Conservation (phyloP, 2,797 vertebrate genomes). For the Periparus ater region DNA sequence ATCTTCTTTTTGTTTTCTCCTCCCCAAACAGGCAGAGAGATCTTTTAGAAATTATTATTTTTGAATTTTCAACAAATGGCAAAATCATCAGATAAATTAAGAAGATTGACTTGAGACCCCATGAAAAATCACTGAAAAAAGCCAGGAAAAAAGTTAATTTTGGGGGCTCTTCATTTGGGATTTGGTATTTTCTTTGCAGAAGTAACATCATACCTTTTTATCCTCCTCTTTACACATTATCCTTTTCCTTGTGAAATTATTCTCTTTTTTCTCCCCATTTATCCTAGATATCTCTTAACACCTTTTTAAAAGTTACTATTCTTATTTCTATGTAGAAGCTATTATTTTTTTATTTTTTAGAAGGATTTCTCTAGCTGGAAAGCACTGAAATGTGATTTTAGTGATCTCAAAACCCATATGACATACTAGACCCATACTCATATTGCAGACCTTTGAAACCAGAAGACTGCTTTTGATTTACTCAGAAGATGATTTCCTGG, state of each 20-base stretch:
- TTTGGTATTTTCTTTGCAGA: not conserved
- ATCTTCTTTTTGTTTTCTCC: not conserved
- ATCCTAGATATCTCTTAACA: not conserved
- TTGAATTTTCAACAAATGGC: not conserved
- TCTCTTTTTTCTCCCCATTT: fast-evolving
- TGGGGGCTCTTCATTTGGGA: not conserved
- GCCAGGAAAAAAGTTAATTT: fast-evolving
- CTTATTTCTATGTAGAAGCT: not conserved
- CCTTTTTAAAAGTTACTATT: not conserved
- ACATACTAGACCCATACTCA: not conserved
- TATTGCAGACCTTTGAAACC: not conserved
- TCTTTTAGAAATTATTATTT: not conserved
- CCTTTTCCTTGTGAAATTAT: not conserved
- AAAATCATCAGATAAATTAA: not conserved
- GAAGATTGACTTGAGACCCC: not conserved
- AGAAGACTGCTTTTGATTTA: not conserved
- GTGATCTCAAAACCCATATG: not conserved
- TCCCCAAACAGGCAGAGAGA: not conserved
- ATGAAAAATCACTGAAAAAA: not conserved
- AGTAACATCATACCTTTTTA: not conserved
- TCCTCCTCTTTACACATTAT: not conserved
- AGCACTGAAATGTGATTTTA: not conserved
- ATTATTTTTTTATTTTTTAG: not conserved
- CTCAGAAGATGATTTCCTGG: not conserved
- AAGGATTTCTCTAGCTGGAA: not conserved